Conservation (phyloP, 2,113 vertebrate genomes). For the Scytalopus superciliaris region DNA sequence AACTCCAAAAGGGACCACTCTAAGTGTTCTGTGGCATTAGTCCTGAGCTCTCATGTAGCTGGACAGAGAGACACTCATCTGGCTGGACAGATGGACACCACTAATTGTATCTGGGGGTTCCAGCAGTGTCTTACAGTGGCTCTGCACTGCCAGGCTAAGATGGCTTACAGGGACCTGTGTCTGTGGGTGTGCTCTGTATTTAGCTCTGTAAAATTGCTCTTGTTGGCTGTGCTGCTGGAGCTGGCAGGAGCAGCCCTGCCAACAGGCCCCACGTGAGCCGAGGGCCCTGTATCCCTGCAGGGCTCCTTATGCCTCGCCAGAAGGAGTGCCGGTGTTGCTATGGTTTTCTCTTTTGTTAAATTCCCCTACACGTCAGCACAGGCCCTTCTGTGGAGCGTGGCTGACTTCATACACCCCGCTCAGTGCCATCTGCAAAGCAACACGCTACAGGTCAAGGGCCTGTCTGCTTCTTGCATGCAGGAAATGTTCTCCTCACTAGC, state of each 20-base stretch:
- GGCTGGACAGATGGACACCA: neutral
- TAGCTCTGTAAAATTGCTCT: neutral
- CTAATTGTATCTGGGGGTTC: neutral
- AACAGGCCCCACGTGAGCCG: neutral
- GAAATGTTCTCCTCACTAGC: neutral
- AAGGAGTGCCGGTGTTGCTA: constrained; percentile 31
- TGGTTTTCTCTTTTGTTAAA: constrained; percentile 18
- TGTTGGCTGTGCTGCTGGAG: neutral
- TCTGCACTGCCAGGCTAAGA: neutral
- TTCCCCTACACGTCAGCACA: neutral
- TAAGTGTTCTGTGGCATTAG: neutral
- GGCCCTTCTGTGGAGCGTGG: neutral
- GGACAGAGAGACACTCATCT: neutral
- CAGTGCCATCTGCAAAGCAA: neutral
- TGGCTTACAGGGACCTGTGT: neutral
- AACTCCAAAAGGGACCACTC: neutral
- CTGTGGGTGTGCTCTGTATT: neutral
- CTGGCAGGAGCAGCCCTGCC: neutral
- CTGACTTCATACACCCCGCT: neutral
- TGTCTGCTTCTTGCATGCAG: neutral
- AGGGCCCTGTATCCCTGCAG: neutral
- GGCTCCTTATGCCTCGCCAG: neutral
- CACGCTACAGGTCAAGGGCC: neutral
- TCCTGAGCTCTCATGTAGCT: neutral
- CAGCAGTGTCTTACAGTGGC: neutral